Evolutionary conservation across 1,140 invertebrate genomes (phyloP).

Genomic region (Bombus waltoni): DNA sequence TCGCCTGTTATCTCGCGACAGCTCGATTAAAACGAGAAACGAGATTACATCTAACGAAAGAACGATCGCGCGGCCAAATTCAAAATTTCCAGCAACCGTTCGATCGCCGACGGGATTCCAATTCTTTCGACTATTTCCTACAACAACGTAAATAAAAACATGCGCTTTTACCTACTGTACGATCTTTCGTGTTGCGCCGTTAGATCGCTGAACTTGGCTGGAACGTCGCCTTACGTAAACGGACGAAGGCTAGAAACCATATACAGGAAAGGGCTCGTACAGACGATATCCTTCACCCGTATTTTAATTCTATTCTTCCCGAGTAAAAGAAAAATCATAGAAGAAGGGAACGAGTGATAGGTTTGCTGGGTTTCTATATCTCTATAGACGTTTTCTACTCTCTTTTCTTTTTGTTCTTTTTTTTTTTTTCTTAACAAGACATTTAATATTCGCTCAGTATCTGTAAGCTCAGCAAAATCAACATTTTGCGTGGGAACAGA

Average conservation of each 20-base stretch:
- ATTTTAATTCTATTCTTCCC: background rate
- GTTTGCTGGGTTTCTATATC: background rate
- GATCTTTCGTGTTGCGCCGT: too few relatives aligned
- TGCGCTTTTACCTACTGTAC: too few relatives aligned
- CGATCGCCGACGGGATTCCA: background rate
- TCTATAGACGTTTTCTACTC: background rate
- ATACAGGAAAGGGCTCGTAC: background rate
- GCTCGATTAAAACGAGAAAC: background rate
- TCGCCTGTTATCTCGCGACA: background rate
- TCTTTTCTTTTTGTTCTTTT: background rate
- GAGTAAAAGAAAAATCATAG: background rate
- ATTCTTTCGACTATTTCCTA: too few relatives aligned
- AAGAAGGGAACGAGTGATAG: background rate
- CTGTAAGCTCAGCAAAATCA: conserved; percentile 33
- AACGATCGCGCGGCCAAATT: background rate
- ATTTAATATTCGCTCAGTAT: conserved; percentile 32
- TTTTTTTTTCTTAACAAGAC: conserved; percentile 37
- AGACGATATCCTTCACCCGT: background rate
- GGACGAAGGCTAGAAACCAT: background rate
- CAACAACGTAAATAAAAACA: too few relatives aligned
- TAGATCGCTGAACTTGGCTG: background rate
- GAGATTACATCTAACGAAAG: background rate
- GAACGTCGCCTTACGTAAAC: background rate
- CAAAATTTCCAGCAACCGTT: background rate
- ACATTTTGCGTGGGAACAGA: conserved; percentile 34